These are phyloP conservation scores for Tetranychus piercei DNA, from an alignment of 2,888 invertebrate genomes.

Conservation along the genomic window DNA sequence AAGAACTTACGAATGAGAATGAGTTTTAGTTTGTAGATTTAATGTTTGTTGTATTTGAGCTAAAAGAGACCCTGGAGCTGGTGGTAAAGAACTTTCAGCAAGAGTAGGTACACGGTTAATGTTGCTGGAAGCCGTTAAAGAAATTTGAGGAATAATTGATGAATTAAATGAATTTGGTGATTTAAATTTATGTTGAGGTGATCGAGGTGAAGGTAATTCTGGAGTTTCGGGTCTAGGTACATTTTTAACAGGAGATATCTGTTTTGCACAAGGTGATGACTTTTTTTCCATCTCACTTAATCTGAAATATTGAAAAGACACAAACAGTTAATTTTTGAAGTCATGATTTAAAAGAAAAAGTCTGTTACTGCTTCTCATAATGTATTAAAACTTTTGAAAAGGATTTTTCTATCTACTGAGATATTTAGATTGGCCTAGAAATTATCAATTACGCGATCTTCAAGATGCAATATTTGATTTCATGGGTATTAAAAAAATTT, in stretches of 20 bases:
- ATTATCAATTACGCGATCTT: no score
- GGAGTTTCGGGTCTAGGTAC: not conserved
- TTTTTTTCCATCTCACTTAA: not conserved
- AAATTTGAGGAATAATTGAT: not conserved
- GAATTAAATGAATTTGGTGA: not conserved
- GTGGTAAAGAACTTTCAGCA: not conserved
- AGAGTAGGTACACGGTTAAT: not conserved
- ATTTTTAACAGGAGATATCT: not conserved
- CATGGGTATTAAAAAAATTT: no score
- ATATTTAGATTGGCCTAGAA: no score
- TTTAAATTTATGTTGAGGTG: not conserved
- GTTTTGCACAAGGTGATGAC: not conserved
- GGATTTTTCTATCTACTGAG: no score
- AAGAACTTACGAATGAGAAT: not conserved
- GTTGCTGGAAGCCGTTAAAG: not conserved
- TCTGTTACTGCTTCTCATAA: no score
- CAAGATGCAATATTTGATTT: no score
- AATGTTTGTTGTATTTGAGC: slow-evolving; percentile 11
- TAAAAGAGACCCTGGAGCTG: slow-evolving; percentile 5
- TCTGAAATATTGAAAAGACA: not conserved
- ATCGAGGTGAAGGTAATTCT: not conserved
- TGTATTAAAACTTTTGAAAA: no score
- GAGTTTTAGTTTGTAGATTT: not conserved
- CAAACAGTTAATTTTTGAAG: no score
- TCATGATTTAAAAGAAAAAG: no score